Evolutionary conservation across 2,888 invertebrate species (phyloP), one percentile per base, ranked within the genome.

Genomic region (Drosophila glabriapex): DNA sequence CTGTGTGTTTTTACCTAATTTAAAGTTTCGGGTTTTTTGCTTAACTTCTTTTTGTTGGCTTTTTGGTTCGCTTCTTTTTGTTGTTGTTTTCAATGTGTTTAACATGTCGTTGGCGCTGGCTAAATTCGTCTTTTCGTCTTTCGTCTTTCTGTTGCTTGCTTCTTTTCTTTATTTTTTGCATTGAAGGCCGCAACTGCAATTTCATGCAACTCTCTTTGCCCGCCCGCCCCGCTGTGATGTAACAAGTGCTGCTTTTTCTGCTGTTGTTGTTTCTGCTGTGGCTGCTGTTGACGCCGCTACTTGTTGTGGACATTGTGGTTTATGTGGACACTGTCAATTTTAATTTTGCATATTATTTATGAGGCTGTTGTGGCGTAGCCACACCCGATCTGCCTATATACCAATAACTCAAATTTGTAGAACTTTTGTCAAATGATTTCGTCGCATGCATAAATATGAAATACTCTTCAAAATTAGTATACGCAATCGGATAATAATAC

Each of bases 161-260:
- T 71, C 78, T 83, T 76, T 81, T 70, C 69, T 78, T 67, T 54
- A 14, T 58, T 54, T 74, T 73, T 62, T 63, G 70, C 70, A 29
- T 59, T 82, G 82, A 82, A 82, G 82, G 82, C 82, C 82, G 73
- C 68, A 67, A 75, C 75, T 80, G 82, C 82, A 82, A 73, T 77
- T 82, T 72, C 71, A 71, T 81, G 72, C 82, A 64, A 60, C 49
- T 74, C 56, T 61, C 55, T 61, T 28, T 56, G 19, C 14, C 49
- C 31, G 7, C 50, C 53, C 61, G 25, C 22, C 31, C 29, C 22
- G 31, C n/a, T 41, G 55, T 53, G 16, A 35, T 60, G 41, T 55
- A 46, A 46, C 46, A 25, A 46, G 25, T 25, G 46, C 16, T 25
- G 61, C 22, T 39, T 55, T 28, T 61, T 62, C 25, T 25, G 25